Evolutionary conservation across 2,888 invertebrate genomes (phyloP).

Genomic region (Euzophera pinguis): DNA sequence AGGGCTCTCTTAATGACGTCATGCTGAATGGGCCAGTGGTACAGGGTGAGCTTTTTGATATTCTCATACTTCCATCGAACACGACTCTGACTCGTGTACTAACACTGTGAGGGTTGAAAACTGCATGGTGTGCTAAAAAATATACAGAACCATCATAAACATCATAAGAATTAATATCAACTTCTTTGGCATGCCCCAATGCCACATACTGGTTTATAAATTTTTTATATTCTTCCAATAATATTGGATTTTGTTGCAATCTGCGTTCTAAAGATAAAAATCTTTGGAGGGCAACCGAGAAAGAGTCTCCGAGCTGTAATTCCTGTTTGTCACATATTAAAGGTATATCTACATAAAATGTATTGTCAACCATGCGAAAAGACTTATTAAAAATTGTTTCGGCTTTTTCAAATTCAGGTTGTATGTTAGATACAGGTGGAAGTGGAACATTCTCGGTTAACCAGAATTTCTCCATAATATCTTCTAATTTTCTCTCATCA

Average conservation of each 20-base stretch:
- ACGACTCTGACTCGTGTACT: slow-evolving; percentile 29
- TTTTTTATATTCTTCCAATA: slow-evolving; percentile 14
- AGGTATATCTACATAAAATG: slow-evolving; percentile 1
- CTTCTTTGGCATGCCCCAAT: slow-evolving; percentile 16
- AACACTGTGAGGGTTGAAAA: slow-evolving; percentile 20
- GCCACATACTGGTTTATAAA: slow-evolving; percentile 19
- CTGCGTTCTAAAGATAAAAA: neutral
- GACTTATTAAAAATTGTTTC: slow-evolving; percentile 1
- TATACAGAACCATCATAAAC: slow-evolving; percentile 18
- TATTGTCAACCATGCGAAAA: neutral
- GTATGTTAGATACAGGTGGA: neutral
- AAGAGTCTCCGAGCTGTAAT: neutral
- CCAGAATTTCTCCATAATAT: slow-evolving; percentile 26
- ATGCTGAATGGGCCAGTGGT: no score
- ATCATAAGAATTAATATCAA: slow-evolving; percentile 15
- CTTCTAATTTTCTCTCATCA: slow-evolving; percentile 16
- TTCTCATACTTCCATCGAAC: slow-evolving; percentile 28
- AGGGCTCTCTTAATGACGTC: no score
- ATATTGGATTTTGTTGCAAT: slow-evolving; percentile 8
- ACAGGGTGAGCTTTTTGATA: no score
- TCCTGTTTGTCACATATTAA: neutral
- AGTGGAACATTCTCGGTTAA: slow-evolving; percentile 16
- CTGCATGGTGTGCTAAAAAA: slow-evolving; percentile 30
- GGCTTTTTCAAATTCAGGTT: neutral
- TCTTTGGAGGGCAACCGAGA: neutral